Percentiles rank a stretch among this genome's conserved stretches.
phyloP scores from a whole-genome alignment of 1,140 invertebrate genomes.

The Diabrotica virgifera region DNA sequence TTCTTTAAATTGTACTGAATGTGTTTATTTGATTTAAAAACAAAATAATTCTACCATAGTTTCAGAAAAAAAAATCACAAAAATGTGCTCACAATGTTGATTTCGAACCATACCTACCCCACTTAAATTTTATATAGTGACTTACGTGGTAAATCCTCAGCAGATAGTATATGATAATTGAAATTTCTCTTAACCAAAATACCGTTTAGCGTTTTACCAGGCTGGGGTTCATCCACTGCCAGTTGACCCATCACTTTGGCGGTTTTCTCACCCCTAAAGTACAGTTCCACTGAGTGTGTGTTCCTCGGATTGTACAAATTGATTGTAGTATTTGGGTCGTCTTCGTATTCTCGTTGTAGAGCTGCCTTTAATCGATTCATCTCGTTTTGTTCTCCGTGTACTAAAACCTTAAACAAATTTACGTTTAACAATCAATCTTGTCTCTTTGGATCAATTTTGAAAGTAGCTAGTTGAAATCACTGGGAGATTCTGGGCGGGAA shows the following conservation, averaged over 20 bases:
- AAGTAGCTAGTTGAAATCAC: no score
- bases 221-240: conserved; percentile 77
- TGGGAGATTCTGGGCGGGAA: no score
- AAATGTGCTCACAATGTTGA: no score
- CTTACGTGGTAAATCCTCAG: conserved; percentile 85
- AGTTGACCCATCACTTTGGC: conserved; percentile 95
- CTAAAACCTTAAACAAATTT: conserved; percentile 65
- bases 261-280: conserved; percentile 96
- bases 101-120: no score
- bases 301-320: conserved; percentile 95
- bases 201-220: conserved; percentile 81
- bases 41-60: no score
- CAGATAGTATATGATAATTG: conserved; percentile 93
- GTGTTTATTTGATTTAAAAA: no score
- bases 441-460: no score
- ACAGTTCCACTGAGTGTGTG: conserved; percentile 87
- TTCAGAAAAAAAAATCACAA: no score
- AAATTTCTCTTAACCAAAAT: conserved; percentile 97
- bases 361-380: conserved; percentile 96
- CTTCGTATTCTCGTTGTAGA: conserved; percentile 91
- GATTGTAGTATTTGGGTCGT: conserved; percentile 82
- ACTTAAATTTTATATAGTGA: conserved; percentile 32
- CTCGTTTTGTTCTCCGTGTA: conserved; percentile 98
- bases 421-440: no score
- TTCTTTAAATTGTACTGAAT: no score